Percentiles rank a stretch among this genome's conserved stretches.
Evolutionary conservation across 2,113 vertebrate genomes (phyloP).

Genomic region (Butorides virescens): DNA sequence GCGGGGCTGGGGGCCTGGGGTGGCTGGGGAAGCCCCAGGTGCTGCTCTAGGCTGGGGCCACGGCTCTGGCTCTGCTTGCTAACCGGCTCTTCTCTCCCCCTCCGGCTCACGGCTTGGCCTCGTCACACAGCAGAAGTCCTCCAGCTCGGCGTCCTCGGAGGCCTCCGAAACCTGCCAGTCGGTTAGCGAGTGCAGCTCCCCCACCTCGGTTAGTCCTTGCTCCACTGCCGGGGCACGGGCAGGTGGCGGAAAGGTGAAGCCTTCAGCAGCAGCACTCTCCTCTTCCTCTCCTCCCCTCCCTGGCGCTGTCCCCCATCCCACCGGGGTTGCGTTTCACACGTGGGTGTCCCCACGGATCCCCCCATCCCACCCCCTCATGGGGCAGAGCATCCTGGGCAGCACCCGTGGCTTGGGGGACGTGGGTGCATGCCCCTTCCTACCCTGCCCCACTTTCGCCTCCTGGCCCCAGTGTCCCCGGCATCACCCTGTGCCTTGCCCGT

Average conservation of each 20-base stretch:
- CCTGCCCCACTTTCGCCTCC: background rate
- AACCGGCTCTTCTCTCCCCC: background rate
- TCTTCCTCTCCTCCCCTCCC: background rate
- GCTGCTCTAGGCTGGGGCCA: background rate
- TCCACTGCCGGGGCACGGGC: background rate
- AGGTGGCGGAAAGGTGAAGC: constrained; percentile 7
- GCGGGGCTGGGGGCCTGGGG: background rate
- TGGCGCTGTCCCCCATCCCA: background rate
- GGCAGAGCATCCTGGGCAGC: background rate
- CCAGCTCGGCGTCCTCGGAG: constrained; percentile 96
- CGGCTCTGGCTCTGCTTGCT: background rate
- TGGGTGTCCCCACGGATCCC: background rate
- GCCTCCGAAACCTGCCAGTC: constrained; percentile 98
- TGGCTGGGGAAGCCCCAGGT: background rate
- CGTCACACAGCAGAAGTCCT: constrained; percentile 86
- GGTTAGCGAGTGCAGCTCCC: constrained; percentile 97
- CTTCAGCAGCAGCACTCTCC: background rate
- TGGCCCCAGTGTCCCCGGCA: background rate
- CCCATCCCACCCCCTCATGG: background rate
- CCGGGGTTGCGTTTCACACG: accelerated
- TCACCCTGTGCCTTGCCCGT: background rate
- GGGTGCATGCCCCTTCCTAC: accelerated
- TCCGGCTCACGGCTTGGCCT: background rate
- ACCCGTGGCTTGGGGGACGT: accelerated
- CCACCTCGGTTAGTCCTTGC: constrained; percentile 89